Conservation (phyloP, 2,113 vertebrate genomes). For the Melanerpes aurifrons region DNA sequence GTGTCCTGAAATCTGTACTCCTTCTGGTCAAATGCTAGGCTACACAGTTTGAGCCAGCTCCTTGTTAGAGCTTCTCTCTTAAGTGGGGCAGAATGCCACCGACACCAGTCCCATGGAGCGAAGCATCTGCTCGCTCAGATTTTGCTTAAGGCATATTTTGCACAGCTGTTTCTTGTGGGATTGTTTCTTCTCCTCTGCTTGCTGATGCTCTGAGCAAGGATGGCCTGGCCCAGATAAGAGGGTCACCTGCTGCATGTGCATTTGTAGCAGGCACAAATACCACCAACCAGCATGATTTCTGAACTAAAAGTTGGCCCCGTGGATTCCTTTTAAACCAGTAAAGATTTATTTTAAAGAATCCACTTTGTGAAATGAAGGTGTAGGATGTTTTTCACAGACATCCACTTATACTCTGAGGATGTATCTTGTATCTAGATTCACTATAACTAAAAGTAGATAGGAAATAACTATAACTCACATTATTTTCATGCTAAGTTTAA, state of each 20-base stretch:
- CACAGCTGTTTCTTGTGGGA: conserved; percentile 1
- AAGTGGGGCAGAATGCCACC: neutral
- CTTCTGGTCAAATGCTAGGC: neutral
- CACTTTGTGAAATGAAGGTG: neutral
- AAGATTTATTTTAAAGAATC: conserved; percentile 2
- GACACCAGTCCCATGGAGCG: neutral
- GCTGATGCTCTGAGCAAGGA: neutral
- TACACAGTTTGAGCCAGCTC: neutral
- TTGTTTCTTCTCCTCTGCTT: neutral
- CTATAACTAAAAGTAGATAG: neutral
- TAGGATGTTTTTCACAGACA: neutral
- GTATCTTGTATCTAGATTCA: neutral
- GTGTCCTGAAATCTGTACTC: neutral
- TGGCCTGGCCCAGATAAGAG: neutral
- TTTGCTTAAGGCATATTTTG: conserved; percentile 18
- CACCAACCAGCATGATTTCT: neutral
- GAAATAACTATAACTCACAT: neutral
- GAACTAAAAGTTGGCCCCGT: neutral
- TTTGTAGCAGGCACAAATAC: neutral
- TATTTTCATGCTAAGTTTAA: conserved; percentile 38
- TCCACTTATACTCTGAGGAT: neutral
- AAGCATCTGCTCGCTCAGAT: neutral
- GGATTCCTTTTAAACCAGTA: neutral
- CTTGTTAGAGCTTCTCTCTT: neutral
- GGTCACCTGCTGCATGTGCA: neutral